Evolutionary conservation across 2,113 vertebrate species (phyloP).

Genomic region (Heteronetta atricapilla): DNA sequence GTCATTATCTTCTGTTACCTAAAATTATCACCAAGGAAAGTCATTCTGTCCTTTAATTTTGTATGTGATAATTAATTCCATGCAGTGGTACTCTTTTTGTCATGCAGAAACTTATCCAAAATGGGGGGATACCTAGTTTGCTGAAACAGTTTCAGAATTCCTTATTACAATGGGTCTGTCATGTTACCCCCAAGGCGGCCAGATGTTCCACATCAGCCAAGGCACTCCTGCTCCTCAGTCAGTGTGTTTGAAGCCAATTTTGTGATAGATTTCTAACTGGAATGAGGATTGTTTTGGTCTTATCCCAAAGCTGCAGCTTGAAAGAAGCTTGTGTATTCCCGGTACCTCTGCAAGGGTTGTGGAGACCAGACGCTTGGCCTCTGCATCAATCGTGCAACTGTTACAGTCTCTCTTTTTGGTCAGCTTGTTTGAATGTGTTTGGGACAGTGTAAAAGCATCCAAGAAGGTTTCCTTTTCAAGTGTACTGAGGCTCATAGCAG

Average conservation of each 20-base stretch:
- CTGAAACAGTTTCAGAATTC: conserved; percentile 1
- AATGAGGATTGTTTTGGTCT: background rate
- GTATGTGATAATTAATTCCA: background rate
- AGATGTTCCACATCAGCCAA: background rate
- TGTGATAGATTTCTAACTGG: background rate
- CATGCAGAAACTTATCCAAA: background rate
- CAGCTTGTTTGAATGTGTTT: background rate
- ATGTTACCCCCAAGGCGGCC: background rate
- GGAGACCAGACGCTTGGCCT: conserved; percentile 13
- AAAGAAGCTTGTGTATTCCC: background rate
- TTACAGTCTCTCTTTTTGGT: background rate
- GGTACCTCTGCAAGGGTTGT: background rate
- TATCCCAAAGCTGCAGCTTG: background rate
- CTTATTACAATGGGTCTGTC: background rate
- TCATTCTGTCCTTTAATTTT: background rate
- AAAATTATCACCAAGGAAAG: background rate
- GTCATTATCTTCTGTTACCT: background rate
- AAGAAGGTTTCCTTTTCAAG: background rate
- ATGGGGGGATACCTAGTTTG: background rate
- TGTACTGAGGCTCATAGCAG: background rate
- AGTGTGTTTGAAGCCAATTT: background rate
- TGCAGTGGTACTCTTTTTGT: background rate
- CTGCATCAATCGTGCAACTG: background rate
- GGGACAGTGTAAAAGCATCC: background rate
- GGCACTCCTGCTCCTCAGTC: background rate